Evolutionary conservation across 2,113 vertebrate genomes (phyloP), one percentile per base, ranked within the genome.

Genomic region (Leucopsar rothschildi): DNA sequence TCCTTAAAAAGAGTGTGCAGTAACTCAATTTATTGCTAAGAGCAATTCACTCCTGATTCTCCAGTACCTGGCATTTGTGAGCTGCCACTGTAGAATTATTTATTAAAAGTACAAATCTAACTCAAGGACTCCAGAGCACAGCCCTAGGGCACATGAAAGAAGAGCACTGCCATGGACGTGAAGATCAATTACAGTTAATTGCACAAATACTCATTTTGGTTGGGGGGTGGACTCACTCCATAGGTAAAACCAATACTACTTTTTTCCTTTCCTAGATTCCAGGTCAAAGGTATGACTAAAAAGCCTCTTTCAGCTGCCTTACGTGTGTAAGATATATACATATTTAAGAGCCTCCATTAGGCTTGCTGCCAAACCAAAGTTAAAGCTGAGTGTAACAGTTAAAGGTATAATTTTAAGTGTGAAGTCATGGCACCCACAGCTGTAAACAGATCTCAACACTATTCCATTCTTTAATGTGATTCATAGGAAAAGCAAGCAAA

Each of bases 281-380:
- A 88, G 90, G 94, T 93, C 82, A 90, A 96, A 68, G 68, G 55
- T 73, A 22, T 77, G 78, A 92, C 63, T 92, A 92, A 93, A 95
- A 92, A 86, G 90, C 71, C 64, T 92, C 90, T 90, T 95, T 92
- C 92, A 97, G 59, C 55, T 55, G 60, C 84, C 81, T 85, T 42
- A 64, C 3, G 1, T 63, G 71, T 86, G 47, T 84, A 81, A 93
- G 88, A 94, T 52, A 49, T 50, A 92, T 50, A 65, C 42, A 78
- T 52, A 94, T 83, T 90, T 93, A 96, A 97, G 42, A 92, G 72
- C 33, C 68, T 65, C 88, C 90, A 96, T 94, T 96, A 97, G 93
- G 95, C 95, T 39, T 61, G 68, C 69, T 90, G 96, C 95, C 95
- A 96, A 94, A 53, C 86, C 90, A 63, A 93, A 94, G 92, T 73